These are phyloP conservation scores for Platyura marginata DNA, from an alignment of 1,140 invertebrate genomes.

Conservation along the genomic window DNA sequence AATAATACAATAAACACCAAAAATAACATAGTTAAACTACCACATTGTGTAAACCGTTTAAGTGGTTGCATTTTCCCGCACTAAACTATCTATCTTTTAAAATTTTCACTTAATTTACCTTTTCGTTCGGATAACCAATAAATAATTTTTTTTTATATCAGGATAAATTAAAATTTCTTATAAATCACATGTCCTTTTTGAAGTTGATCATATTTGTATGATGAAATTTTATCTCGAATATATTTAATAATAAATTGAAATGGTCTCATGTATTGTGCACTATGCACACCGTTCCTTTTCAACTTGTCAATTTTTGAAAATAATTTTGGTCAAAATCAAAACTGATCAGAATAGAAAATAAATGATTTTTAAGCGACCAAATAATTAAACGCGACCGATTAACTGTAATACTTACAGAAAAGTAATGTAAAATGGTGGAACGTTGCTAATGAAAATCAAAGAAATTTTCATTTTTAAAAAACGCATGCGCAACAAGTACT, in stretches of 20 bases:
- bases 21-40: constrained; percentile 23
- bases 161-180: not conserved
- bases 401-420: not conserved
- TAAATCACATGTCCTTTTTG: not conserved
- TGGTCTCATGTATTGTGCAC: too few relatives aligned
- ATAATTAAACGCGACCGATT: not conserved
- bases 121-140: not conserved
- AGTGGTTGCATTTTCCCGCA: constrained; percentile 22
- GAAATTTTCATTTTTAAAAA: not conserved
- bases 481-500: not conserved
- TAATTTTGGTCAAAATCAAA: not conserved
- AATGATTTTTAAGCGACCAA: not conserved
- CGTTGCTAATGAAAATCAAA: not conserved
- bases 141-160: not conserved
- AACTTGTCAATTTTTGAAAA: not conserved
- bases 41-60: constrained; percentile 24
- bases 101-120: constrained; percentile 2
- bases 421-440: not conserved
- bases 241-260: not conserved
- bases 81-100: too few relatives aligned
- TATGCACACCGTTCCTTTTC: too few relatives aligned
- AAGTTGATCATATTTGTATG: not conserved
- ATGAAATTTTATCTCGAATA: not conserved
- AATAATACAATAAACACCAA: constrained; percentile 23
- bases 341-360: not conserved